A percentile compares a stretch with the other conserved stretches of the same genome.
Evolutionary conservation across 2,113 vertebrate genomes (phyloP).

Genomic region (Aptenodytes patagonicus): DNA sequence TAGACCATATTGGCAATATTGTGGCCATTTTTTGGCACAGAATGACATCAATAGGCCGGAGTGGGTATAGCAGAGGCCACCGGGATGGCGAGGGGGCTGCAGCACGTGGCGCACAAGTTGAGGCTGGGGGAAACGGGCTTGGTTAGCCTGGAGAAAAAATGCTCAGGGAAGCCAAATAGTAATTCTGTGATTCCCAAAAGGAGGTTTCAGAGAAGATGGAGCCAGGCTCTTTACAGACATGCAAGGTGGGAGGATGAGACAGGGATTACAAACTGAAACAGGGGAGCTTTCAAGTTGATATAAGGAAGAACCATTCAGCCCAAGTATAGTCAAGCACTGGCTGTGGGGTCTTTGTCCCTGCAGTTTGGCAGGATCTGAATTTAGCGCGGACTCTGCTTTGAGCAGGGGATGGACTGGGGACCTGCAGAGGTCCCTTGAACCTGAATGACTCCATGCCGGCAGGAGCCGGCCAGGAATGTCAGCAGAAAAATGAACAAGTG

Average conservation of each 20-base stretch:
- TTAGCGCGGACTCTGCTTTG: neutral
- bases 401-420: neutral
- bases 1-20: neutral
- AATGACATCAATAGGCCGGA: neutral
- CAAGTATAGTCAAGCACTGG: neutral
- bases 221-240: neutral
- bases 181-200: neutral
- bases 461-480: neutral
- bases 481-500: neutral
- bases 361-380: neutral
- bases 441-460: neutral
- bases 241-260: rapidly evolving
- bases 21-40: neutral
- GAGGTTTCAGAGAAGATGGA: neutral
- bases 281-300: neutral
- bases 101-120: neutral
- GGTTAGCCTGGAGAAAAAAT: neutral
- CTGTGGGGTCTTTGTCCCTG: neutral
- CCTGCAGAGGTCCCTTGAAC: neutral
- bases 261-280: neutral
- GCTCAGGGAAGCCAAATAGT: neutral
- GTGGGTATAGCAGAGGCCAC: neutral
- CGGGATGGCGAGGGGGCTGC: neutral
- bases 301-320: neutral
- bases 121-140: neutral